Percentiles rank a stretch among this genome's conserved stretches.
These are phyloP conservation scores for Himantopus leucocephalus DNA, from an alignment of 2,113 vertebrate genomes.

Conservation along the genomic window DNA sequence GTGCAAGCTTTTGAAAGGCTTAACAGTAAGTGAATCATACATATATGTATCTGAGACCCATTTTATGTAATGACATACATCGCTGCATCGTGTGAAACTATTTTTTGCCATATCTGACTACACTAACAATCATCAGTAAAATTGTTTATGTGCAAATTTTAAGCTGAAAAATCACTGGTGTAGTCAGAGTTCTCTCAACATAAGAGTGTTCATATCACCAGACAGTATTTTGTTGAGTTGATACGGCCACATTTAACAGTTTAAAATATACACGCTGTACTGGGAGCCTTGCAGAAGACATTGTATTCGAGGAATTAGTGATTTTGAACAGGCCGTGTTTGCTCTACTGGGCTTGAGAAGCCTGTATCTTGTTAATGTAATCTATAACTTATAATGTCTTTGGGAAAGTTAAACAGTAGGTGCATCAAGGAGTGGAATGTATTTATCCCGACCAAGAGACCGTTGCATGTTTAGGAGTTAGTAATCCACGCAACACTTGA, in stretches of 20 bases:
- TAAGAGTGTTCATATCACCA: fast-evolving
- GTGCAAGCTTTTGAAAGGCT: neutral
- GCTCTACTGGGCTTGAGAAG: neutral
- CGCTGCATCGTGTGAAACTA: neutral
- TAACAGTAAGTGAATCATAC: neutral
- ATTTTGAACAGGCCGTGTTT: neutral
- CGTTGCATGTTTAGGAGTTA: neutral
- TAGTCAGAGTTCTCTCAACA: neutral
- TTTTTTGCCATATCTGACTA: neutral
- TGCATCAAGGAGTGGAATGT: neutral
- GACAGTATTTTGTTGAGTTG: neutral
- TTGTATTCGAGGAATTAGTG: fast-evolving
- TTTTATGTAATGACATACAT: neutral
- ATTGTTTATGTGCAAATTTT: neutral
- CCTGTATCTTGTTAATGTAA: neutral
- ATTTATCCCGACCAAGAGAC: neutral
- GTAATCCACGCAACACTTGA: neutral
- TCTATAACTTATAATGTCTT: neutral
- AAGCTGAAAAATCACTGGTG: neutral
- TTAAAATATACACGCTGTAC: neutral
- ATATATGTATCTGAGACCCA: fast-evolving
- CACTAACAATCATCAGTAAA: neutral
- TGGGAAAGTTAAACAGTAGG: neutral
- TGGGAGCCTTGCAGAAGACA: neutral
- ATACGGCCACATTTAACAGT: neutral